Percentiles rank a stretch among this genome's conserved stretches.
phyloP scores from a whole-genome alignment of 2,888 invertebrate genomes.

The Ochropacha duplaris region DNA sequence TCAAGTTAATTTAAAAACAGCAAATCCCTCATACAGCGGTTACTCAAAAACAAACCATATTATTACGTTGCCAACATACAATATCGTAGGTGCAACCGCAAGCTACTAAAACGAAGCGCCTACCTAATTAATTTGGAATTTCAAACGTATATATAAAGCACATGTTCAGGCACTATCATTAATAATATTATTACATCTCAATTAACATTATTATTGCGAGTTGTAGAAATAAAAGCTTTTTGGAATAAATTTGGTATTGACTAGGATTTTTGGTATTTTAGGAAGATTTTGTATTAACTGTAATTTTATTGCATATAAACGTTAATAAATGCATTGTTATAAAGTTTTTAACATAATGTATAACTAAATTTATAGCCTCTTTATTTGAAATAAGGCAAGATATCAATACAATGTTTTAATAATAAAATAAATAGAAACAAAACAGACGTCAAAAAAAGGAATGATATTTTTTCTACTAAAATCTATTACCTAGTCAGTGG shows the following conservation, averaged over 20 bases:
- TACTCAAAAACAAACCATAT: neutral
- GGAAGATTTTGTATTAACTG: no score
- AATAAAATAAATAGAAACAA: neutral
- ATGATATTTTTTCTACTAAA: neutral
- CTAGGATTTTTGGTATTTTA: neutral
- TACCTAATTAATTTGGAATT: neutral
- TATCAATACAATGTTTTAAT: neutral
- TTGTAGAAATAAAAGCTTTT: neutral
- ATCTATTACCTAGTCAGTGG: neutral
- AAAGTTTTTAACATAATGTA: no score
- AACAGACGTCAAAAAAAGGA: neutral
- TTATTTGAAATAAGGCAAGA: neutral
- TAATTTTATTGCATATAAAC: neutral
- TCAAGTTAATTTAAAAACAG: neutral
- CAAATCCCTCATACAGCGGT: neutral
- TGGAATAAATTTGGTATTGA: neutral
- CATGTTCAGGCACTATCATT: neutral
- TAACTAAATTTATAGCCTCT: neutral
- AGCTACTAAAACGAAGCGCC: neutral
- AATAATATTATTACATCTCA: neutral
- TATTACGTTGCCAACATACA: neutral
- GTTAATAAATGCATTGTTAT: neutral
- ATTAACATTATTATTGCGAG: neutral
- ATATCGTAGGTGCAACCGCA: neutral
- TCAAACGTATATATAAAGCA: neutral